Base-by-base conservation (phyloP, 2,113 vertebrate genomes). In the Oncorhynchus keta region DNA sequence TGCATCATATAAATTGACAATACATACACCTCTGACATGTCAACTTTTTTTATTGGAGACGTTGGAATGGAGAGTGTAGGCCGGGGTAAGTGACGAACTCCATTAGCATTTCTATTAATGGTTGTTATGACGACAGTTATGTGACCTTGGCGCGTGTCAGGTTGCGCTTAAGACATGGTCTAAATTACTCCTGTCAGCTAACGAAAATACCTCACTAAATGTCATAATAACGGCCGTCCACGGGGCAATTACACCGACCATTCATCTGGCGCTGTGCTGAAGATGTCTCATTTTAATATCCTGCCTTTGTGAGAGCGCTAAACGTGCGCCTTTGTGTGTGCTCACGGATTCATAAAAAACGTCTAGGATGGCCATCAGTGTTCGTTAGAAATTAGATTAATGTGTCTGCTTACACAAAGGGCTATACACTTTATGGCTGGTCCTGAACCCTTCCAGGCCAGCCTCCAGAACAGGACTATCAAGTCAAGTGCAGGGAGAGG, bases 361-460 rank as follows among this genome's bases (percentile, higher is more conserved):
- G 77, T 76, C 70, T 73, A 59, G 75, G 83, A 79, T 69, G 59
- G 83, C 78, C 77, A 82, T 85, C 77, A 80, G 80, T 73, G 80
- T 85, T 85, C 77, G 75, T 85, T 85, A 82, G 82, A 85, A 82
- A 81, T 49, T n/a, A 81, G 83, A 84, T 81, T 79, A 84, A 84
- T 81, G 76, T 81, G 79, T 67, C 79, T 79, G 73, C 76, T 84
- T 84, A 81, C 74, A 84, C 79, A 84, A 81, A 84, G 74, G 79
- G 79, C 76, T 75, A 71, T 13, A 45, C 76, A 74, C 76, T 84
- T 79, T 72, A 84, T 79, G 76, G 66, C 76, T 74, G 61, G 67
- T 73, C 73, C 79, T 35, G 73, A 79, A 76, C 79, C 74, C 74
- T 61, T 74, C 74, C 70, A 77, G 80, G 82, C 77, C 82, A 78